Evolutionary conservation across 2,797 vertebrate genomes (phyloP), one percentile per base, ranked within the genome.

Genomic region (Thripadectes ignobilis): DNA sequence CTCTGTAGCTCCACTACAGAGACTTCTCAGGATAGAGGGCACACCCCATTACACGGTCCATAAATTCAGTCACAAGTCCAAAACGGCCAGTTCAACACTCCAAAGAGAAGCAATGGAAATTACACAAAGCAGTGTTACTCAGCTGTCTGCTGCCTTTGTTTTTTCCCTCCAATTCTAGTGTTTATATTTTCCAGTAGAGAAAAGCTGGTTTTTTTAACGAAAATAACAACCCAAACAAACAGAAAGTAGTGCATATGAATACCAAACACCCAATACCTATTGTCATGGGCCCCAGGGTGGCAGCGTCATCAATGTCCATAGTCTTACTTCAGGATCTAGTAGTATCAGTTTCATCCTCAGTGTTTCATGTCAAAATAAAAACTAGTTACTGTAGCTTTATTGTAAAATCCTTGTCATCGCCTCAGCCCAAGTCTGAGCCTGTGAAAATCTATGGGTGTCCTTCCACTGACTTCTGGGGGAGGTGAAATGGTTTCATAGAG

Each of bases 231-330:
- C 12, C 39, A 73, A 92, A 74, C 45, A 68, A 89, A 77, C 55
- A 88, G 45, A 88, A 52, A 65, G 24, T 41, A 36, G 43, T 1
- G 4, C 7, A 48, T 27, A 43, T 61, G 59, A 94, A 80, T 20
- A n/a, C 30, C 71, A 73, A 61, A 80, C 2, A 3, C 41, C 29
- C 58, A 85, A 22, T 8, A 65, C 18, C 39, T 79, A 93, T 49
- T 68, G 76, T 89, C 68, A 80, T 1, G 2, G 49, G 10, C 54
- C 17, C 75, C 43, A 29, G 74, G 74, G 71, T 2, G 4, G 55
- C 73, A 81, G 41, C 5, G 2, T 22, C 63, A 73, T 6, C 4
- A 0, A 29, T 4, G 21, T 17, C n/a, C 2, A 0, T 10, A 23
- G 61, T 12, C 57, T 36, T 45, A 14, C 34, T 76, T n/a, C 45